Base-by-base conservation (phyloP, 2,797 vertebrate genomes). In the Streptopelia turtur region DNA sequence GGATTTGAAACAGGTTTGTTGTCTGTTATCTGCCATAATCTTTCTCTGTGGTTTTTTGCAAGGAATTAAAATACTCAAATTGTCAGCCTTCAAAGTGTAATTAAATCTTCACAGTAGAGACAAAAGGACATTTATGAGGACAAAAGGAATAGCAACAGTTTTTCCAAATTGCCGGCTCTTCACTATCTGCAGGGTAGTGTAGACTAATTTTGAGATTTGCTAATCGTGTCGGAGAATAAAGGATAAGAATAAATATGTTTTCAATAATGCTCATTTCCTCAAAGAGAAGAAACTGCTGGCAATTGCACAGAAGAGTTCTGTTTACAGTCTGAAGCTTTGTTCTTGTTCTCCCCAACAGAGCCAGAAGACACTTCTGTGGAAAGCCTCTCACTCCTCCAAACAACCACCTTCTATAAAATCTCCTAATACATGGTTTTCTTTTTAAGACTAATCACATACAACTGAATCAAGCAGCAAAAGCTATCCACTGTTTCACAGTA, bases 171-270 rank as follows among this genome's bases (percentile, higher is more conserved):
- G 66, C 52, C 63, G 70, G 30, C 25, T 94, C 35, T 71, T 83
- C 5, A 9, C 23, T 85, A 80, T 77, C 71, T 87, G 63, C 43
- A 70, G 24, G 27, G 52, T 56, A 79, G 53, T 1, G 5, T 13
- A 76, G 31, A 61, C 74, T 65, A 60, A 79, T 89, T 87, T 70
- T 80, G 56, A 87, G 35, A 93, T 43, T 83, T 5, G 3, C 30
- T 90, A 71, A 92, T 83, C 57, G 78, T 83, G 22, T 33, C 77
- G 53, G 56, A 92, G 71, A 95, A 89, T 50, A 92, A 90, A 84
- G 43, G 30, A 24, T 49, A 71, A 74, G 57, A 94, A 69, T 74
- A 92, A 77, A 74, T 64, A 75, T 91, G 70, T 49, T 80, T 89
- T 61, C 64, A 83, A 31, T 55, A 91, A 85, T 17, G 49, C 7